Percentiles rank a stretch among this genome's conserved stretches.
Evolutionary conservation across 2,797 vertebrate genomes (phyloP).

Genomic region (Amphiprion clarkii): DNA sequence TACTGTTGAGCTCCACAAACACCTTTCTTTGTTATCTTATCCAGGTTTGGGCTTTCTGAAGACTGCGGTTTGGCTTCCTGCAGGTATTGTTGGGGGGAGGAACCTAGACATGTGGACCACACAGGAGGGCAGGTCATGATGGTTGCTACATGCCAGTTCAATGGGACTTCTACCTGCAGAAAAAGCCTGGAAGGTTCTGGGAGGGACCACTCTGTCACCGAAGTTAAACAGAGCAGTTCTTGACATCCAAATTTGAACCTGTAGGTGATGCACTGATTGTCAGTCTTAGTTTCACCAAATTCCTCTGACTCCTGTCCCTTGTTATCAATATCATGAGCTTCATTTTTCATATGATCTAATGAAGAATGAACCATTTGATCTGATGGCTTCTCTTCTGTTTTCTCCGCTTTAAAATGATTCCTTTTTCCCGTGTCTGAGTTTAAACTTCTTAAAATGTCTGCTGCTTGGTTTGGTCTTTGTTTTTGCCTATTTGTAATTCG

Average conservation of each 20-base stretch:
- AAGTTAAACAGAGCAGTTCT: constrained; percentile 57
- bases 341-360: constrained; percentile 4
- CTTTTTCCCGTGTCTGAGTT: constrained; percentile 24
- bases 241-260: constrained; percentile 72
- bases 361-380: constrained; percentile 26
- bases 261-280: constrained; percentile 20
- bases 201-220: constrained; percentile 69
- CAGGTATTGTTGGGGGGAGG: constrained; percentile 35
- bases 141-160: constrained; percentile 73
- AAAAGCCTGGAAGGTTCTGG: constrained; percentile 72
- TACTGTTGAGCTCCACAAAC: not conserved
- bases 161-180: constrained; percentile 66
- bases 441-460: not conserved
- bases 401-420: not conserved
- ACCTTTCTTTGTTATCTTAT: constrained; percentile 7
- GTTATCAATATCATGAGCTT: not conserved
- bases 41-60: constrained; percentile 15
- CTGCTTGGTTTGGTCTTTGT: constrained; percentile 11
- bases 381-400: not conserved
- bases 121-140: constrained; percentile 73
- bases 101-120: constrained; percentile 66
- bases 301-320: not conserved
- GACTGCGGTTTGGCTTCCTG: constrained; percentile 4
- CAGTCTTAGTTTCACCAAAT: constrained; percentile 47
- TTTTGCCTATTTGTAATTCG: constrained; percentile 1